Conservation (phyloP, 30 jellyfish, hydroid and myxozoan genomes). For the Aurelia sp. region DNA sequence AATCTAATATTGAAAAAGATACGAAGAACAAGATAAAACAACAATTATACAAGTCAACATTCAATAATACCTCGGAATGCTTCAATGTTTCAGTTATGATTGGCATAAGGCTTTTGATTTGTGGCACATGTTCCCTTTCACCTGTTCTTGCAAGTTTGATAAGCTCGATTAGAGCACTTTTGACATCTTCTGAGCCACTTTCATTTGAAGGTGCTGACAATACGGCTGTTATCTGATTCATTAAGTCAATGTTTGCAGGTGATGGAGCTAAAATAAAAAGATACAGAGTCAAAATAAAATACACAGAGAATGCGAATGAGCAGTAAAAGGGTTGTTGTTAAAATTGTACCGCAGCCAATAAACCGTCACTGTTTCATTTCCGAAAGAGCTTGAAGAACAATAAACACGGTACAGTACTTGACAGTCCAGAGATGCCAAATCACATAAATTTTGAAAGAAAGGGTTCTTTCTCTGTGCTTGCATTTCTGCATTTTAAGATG, state of each 20-base stretch:
- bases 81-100: conserved; percentile 48
- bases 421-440: too few species aligned
- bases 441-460: too few species aligned
- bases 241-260: conserved; percentile 61
- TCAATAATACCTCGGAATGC: conserved; percentile 76
- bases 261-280: conserved; percentile 44
- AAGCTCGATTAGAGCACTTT: conserved; percentile 85
- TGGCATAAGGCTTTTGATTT: conserved; percentile 69
- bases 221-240: conserved; percentile 70
- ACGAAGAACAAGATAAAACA: neutral
- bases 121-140: conserved; percentile 43
- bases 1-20: neutral
- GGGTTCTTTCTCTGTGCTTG: too few species aligned
- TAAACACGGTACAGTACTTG: too few species aligned
- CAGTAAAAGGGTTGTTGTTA: too few species aligned
- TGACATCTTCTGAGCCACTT: conserved; percentile 85
- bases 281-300: too few species aligned
- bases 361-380: too few species aligned
- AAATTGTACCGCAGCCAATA: too few species aligned
- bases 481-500: too few species aligned
- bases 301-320: too few species aligned
- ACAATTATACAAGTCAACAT: neutral
- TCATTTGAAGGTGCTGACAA: conserved; percentile 64
- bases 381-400: too few species aligned
- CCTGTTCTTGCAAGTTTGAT: conserved; percentile 73